A percentile compares a stretch with the other conserved stretches of the same genome.
Evolutionary conservation across 1,140 invertebrate species (phyloP).

Genomic region (Neodiprion fabricii): DNA sequence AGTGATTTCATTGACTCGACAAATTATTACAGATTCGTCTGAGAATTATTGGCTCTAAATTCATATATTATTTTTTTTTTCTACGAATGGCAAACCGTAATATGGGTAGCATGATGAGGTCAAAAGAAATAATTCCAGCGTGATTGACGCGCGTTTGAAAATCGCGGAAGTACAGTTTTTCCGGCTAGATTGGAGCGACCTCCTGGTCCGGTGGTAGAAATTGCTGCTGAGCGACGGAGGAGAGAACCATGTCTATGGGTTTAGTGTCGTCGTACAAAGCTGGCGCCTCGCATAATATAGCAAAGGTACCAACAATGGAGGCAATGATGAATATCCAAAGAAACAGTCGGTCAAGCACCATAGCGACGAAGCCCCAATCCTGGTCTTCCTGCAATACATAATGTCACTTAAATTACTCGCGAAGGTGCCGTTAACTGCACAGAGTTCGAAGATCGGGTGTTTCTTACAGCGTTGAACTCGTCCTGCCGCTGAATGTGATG

Average conservation of each 20-base stretch:
- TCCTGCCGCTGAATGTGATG: slow-evolving; percentile 93
- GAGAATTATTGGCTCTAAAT: no score
- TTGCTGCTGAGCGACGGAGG: slow-evolving; percentile 82
- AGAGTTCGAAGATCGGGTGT: slow-evolving; percentile 9
- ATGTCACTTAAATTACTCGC: slow-evolving; percentile 14
- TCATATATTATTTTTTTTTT: no score
- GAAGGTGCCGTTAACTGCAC: not conserved
- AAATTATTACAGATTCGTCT: no score
- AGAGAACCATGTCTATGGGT: slow-evolving; percentile 87
- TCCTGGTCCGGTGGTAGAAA: slow-evolving; percentile 62
- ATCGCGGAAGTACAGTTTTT: no score
- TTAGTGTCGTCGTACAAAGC: slow-evolving; percentile 89
- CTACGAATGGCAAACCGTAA: no score
- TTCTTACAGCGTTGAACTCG: slow-evolving; percentile 88
- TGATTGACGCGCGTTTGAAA: no score
- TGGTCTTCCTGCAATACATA: slow-evolving; percentile 81
- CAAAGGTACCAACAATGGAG: slow-evolving; percentile 87
- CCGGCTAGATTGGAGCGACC: slow-evolving; percentile 11
- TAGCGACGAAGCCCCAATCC: slow-evolving; percentile 99
- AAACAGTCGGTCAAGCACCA: slow-evolving; percentile 97
- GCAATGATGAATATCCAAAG: slow-evolving; percentile 95
- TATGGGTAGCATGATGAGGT: no score
- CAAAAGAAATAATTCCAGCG: no score
- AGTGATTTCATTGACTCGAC: no score
- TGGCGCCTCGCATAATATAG: slow-evolving; percentile 88